Evolutionary conservation across 2,888 invertebrate genomes (phyloP).

Genomic region (Metallyticus violacea): DNA sequence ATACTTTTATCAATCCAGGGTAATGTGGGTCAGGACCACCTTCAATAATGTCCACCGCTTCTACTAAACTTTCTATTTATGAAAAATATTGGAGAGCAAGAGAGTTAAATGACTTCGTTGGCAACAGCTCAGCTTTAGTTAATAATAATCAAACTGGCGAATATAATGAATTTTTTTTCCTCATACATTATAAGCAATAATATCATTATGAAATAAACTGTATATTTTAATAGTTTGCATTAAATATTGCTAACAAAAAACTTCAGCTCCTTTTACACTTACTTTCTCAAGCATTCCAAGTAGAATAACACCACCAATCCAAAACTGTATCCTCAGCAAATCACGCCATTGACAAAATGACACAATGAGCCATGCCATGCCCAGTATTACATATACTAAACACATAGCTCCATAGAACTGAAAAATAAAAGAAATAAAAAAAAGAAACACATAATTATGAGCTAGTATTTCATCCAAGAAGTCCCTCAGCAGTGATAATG

Average conservation of each 20-base stretch:
- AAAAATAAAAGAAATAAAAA: conserved; percentile 36
- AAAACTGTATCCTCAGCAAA: conserved; percentile 87
- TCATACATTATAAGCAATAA: too few species aligned
- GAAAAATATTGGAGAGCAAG: too few species aligned
- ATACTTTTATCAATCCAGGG: too few species aligned
- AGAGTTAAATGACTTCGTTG: too few species aligned
- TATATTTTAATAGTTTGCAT: not conserved
- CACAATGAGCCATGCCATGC: conserved; percentile 76
- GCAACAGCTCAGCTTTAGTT: too few species aligned
- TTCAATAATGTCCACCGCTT: too few species aligned
- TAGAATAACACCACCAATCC: conserved; percentile 90
- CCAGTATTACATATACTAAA: conserved; percentile 77
- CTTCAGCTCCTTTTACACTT: not conserved
- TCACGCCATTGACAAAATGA: conserved; percentile 89
- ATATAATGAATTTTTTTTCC: too few species aligned
- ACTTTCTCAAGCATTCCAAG: conserved; percentile 78
- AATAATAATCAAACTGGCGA: too few species aligned
- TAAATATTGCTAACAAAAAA: not conserved
- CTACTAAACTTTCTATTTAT: too few species aligned
- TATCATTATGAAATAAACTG: not conserved
- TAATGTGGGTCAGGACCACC: too few species aligned
- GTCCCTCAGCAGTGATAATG: too few species aligned
- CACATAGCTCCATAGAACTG: conserved; percentile 92
- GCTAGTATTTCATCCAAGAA: too few species aligned
- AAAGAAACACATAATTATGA: not conserved